phyloP scores from a whole-genome alignment of 2,888 invertebrate genomes.

The Pachycephus smyrnensis region DNA sequence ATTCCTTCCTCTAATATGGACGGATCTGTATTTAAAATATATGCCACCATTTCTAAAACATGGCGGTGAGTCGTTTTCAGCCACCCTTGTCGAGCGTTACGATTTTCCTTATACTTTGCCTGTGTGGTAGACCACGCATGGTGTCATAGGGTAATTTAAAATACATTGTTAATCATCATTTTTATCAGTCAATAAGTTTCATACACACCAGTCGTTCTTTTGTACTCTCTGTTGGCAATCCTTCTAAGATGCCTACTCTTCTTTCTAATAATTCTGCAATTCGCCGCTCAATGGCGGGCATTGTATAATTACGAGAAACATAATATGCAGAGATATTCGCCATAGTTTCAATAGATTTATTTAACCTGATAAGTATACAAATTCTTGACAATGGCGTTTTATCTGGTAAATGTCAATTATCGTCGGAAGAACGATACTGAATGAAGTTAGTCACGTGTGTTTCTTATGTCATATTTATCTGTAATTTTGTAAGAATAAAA shows the following conservation, averaged over 20 bases:
- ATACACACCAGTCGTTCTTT: constrained; percentile 50
- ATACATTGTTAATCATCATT: neutral
- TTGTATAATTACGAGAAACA: constrained; percentile 50
- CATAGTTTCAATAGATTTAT: constrained; percentile 8
- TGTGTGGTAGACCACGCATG: constrained; percentile 48
- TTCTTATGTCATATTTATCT: neutral
- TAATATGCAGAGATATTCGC: constrained; percentile 20
- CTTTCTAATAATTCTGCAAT: constrained; percentile 51
- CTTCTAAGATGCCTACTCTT: constrained; percentile 41
- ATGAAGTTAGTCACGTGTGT: neutral
- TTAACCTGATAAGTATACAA: neutral
- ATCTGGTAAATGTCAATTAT: neutral
- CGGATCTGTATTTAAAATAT: constrained; percentile 69
- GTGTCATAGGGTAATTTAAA: neutral
- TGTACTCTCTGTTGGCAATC: constrained; percentile 41
- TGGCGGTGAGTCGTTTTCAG: constrained; percentile 73
- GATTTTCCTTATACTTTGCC: constrained; percentile 74
- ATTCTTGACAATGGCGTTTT: neutral
- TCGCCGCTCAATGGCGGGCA: constrained; percentile 54
- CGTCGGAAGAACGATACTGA: neutral
- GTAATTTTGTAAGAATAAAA: neutral
- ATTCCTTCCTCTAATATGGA: constrained; percentile 78
- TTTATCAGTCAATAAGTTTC: neutral
- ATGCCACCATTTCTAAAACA: constrained; percentile 76
- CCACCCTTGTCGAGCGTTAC: constrained; percentile 66